Evolutionary conservation across 2,888 invertebrate genomes (phyloP).

Genomic region (Hedya salicella): DNA sequence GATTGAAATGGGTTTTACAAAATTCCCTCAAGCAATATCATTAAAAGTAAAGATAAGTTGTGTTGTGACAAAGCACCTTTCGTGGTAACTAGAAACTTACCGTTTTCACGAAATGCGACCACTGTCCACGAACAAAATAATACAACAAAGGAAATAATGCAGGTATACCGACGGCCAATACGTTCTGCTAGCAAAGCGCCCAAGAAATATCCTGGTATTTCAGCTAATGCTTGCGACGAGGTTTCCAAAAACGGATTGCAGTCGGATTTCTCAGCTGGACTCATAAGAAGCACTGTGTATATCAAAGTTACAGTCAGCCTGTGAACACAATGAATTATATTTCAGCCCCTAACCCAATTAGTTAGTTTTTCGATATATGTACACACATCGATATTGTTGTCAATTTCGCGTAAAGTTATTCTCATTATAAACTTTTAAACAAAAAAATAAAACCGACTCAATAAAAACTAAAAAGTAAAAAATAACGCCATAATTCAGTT

Average conservation of each 20-base stretch:
- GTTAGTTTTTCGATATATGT: too few species aligned
- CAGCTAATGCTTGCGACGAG: constrained; percentile 86
- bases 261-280: constrained; percentile 78
- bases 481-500: too few species aligned
- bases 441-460: too few species aligned
- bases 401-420: too few species aligned
- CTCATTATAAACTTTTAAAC: too few species aligned
- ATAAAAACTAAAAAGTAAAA: too few species aligned
- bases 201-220: constrained; percentile 86
- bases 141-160: constrained; percentile 53
- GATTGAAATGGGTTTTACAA: too few species aligned
- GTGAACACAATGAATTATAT: neutral
- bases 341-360: neutral
- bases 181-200: constrained; percentile 78
- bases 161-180: constrained; percentile 64
- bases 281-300: constrained; percentile 81
- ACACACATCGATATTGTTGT: too few species aligned
- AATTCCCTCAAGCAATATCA: too few species aligned
- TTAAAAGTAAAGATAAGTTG: too few species aligned
- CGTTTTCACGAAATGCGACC: constrained; percentile 52
- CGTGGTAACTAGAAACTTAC: constrained; percentile 46
- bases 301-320: constrained; percentile 81
- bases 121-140: constrained; percentile 57
- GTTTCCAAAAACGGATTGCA: constrained; percentile 88
- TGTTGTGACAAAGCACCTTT: too few species aligned